Percentiles rank a stretch among this genome's conserved stretches.
phyloP scores from a whole-genome alignment of 1,140 invertebrate species.

The Cyrtorhinus lividipennis region DNA sequence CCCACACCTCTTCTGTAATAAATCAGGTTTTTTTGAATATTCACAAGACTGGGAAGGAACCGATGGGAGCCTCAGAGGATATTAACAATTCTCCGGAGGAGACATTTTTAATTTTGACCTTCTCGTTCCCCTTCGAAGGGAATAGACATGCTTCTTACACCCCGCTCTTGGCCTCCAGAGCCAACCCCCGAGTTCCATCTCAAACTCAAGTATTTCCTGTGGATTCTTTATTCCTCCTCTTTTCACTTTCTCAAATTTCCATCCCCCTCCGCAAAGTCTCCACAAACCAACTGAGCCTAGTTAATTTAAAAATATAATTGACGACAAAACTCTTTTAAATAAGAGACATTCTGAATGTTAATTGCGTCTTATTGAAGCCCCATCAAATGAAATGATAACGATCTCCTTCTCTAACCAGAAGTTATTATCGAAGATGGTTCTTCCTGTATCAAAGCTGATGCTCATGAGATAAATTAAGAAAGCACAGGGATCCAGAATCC shows the following conservation, averaged over 20 bases:
- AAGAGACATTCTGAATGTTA: background rate
- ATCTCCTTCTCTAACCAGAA: no score
- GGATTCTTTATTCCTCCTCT: background rate
- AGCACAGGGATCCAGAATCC: no score
- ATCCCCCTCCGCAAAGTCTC: no score
- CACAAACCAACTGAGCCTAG: background rate
- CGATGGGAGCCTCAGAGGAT: background rate
- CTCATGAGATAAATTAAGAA: no score
- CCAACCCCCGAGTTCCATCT: background rate
- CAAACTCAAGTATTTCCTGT: background rate
- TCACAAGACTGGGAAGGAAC: background rate
- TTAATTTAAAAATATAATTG: conserved; percentile 1
- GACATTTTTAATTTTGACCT: conserved; percentile 10
- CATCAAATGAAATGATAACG: no score
- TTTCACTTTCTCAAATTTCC: background rate
- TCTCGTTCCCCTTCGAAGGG: background rate
- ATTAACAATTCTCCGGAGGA: conserved; percentile 4
- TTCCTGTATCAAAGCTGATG: no score
- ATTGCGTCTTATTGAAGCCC: background rate
- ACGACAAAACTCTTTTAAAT: background rate
- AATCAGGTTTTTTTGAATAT: conserved; percentile 8
- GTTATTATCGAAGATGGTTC: no score
- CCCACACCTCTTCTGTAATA: background rate
- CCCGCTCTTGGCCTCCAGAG: background rate
- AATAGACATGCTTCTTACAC: background rate